Percentiles rank a stretch among this genome's conserved stretches.
Evolutionary conservation across 2,888 invertebrate genomes (phyloP).

Genomic region (Lomographa bimaculata): DNA sequence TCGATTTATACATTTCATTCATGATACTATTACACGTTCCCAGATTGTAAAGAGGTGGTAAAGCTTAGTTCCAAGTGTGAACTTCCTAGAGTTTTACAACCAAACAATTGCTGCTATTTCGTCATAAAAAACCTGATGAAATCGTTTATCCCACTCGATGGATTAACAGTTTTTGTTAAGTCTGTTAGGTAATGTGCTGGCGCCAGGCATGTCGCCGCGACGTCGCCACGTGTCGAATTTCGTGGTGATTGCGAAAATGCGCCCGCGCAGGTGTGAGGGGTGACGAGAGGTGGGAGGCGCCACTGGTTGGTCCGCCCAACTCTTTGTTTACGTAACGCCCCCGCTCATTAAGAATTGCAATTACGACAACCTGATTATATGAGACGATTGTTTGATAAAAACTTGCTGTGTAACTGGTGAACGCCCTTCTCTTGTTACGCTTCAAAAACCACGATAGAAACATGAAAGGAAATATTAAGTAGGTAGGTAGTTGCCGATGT

Average conservation of each 20-base stretch:
- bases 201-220: conserved; percentile 41
- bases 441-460: conserved; percentile 3
- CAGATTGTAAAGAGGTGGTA: conserved; percentile 11
- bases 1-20: conserved; percentile 3
- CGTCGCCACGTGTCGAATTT: conserved; percentile 41
- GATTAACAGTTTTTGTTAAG: conserved; percentile 35
- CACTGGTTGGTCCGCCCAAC: conserved; percentile 76
- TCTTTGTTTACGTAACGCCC: conserved; percentile 81
- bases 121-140: conserved; percentile 26
- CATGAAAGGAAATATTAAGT: neutral
- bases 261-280: conserved; percentile 60
- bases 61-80: conserved; percentile 20
- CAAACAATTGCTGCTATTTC: conserved; percentile 24
- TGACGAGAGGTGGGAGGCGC: conserved; percentile 38
- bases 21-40: conserved; percentile 8
- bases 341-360: conserved; percentile 66
- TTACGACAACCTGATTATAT: conserved; percentile 49
- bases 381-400: conserved; percentile 31
- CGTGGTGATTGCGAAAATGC: conserved; percentile 67
- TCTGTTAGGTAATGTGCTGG: conserved; percentile 40
- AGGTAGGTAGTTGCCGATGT: too few relatives aligned
- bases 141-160: conserved; percentile 27
- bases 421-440: conserved; percentile 30
- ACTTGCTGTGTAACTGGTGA: conserved; percentile 17
- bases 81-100: conserved; percentile 23